phyloP scores from a whole-genome alignment of 2,888 invertebrate genomes.

The Agrilus cyanescens region DNA sequence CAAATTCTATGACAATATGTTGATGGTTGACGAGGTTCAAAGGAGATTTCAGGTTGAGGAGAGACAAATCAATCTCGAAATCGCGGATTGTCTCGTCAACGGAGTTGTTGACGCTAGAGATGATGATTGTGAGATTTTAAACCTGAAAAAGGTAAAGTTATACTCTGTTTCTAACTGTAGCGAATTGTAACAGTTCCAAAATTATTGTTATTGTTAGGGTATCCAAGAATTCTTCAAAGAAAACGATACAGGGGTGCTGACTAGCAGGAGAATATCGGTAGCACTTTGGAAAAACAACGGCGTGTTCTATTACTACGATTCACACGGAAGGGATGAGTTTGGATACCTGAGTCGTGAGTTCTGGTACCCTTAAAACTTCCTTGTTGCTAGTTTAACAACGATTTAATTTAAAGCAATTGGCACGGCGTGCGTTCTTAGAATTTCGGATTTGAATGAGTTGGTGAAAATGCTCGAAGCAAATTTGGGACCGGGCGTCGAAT shows the following conservation, averaged over 20 bases:
- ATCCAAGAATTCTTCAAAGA: slow-evolving; percentile 32
- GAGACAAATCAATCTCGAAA: slow-evolving; percentile 22
- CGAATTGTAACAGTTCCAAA: too few relatives aligned
- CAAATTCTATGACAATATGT: slow-evolving; percentile 21
- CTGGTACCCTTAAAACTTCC: not conserved
- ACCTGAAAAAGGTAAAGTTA: slow-evolving; percentile 16
- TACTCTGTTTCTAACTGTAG: not conserved
- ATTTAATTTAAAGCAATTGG: slow-evolving; percentile 22
- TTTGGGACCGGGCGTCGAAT: slow-evolving; percentile 23
- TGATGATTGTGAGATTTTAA: slow-evolving; percentile 14
- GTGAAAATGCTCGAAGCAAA: slow-evolving; percentile 29
- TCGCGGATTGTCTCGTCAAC: slow-evolving; percentile 30
- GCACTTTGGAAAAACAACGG: slow-evolving; percentile 44
- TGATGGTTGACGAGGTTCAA: slow-evolving; percentile 30
- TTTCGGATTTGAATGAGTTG: slow-evolving; percentile 26
- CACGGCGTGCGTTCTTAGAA: slow-evolving; percentile 34
- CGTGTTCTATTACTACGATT: slow-evolving; percentile 42
- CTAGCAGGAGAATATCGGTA: slow-evolving; percentile 42
- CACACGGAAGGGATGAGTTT: slow-evolving; percentile 45
- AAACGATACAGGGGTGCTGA: slow-evolving; percentile 40
- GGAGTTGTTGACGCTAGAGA: slow-evolving; percentile 22
- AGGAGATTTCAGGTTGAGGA: slow-evolving; percentile 28
- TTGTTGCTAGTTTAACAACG: not conserved
- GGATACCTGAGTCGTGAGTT: slow-evolving; percentile 34
- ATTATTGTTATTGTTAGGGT: slow-evolving; percentile 21